Evolutionary conservation across 1,140 invertebrate species (phyloP).

Genomic region (Drosophila grimshawi): DNA sequence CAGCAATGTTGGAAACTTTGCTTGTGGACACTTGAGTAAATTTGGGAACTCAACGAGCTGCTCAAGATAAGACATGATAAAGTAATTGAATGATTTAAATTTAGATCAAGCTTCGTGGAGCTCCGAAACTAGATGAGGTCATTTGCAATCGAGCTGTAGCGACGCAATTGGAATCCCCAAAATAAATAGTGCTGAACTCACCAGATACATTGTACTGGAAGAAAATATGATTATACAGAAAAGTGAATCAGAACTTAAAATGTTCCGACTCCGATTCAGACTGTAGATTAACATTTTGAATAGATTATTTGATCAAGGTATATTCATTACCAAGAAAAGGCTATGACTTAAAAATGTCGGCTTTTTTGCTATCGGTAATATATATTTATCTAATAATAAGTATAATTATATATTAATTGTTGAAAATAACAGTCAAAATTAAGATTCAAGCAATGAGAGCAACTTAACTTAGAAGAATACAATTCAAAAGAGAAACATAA

Average conservation of each 20-base stretch:
- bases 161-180: conserved; percentile 81
- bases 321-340: no score
- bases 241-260: conserved; percentile 76
- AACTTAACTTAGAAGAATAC: no score
- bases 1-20: conserved; percentile 73
- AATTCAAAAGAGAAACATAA: no score
- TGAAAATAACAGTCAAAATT: no score
- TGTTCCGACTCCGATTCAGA: conserved; percentile 78
- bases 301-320: no score
- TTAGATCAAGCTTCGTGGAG: conserved; percentile 54
- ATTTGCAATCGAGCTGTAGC: conserved; percentile 62
- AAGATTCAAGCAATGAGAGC: no score
- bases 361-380: no score
- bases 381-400: no score
- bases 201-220: conserved; percentile 68
- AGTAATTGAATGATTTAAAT: conserved; percentile 64
- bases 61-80: conserved; percentile 66
- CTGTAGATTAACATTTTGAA: conserved; percentile 21
- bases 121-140: conserved; percentile 79
- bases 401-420: no score
- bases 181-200: conserved; percentile 48
- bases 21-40: conserved; percentile 57
- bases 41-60: conserved; percentile 52
- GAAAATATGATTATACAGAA: conserved; percentile 75
- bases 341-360: no score